Conservation (phyloP, 2,888 invertebrate species). For the Cryptus armator region DNA sequence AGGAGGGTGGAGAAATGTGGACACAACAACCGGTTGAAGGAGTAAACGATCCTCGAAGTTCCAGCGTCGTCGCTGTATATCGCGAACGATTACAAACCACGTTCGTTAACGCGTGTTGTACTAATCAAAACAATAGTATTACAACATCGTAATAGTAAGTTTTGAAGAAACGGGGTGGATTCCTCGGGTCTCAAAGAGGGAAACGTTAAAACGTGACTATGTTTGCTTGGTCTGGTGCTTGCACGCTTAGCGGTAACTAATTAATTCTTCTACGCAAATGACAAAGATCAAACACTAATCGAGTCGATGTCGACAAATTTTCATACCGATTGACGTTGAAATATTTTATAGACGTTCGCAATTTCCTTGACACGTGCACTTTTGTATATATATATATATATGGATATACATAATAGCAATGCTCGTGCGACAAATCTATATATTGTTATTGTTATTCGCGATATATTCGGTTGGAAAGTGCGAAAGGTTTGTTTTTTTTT, state of each 20-base stretch:
- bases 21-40: conserved; percentile 17
- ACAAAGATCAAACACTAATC: not conserved
- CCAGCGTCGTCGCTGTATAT: conserved; percentile 31
- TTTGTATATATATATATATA: conserved; percentile 20
- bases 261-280: conserved; percentile 75
- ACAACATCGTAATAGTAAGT: conserved; percentile 34
- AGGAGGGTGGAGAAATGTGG: conserved; percentile 9
- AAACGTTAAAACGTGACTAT: conserved; percentile 64
- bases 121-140: conserved; percentile 55
- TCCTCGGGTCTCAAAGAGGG: conserved; percentile 26
- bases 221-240: conserved; percentile 78
- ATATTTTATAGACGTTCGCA: conserved; percentile 62
- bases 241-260: conserved; percentile 83
- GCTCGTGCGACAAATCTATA: conserved; percentile 65
- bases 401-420: conserved; percentile 24
- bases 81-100: conserved; percentile 38
- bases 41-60: conserved; percentile 28
- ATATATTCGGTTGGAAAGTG: conserved; percentile 70
- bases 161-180: conserved; percentile 40
- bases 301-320: conserved; percentile 24
- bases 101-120: conserved; percentile 42
- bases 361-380: conserved; percentile 58
- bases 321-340: conserved; percentile 63
- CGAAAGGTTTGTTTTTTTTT: conserved; percentile 69
- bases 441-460: conserved; percentile 50